These are phyloP conservation scores for Octodon degus DNA, from an alignment of 2,113 vertebrate genomes.

Conservation along the genomic window DNA sequence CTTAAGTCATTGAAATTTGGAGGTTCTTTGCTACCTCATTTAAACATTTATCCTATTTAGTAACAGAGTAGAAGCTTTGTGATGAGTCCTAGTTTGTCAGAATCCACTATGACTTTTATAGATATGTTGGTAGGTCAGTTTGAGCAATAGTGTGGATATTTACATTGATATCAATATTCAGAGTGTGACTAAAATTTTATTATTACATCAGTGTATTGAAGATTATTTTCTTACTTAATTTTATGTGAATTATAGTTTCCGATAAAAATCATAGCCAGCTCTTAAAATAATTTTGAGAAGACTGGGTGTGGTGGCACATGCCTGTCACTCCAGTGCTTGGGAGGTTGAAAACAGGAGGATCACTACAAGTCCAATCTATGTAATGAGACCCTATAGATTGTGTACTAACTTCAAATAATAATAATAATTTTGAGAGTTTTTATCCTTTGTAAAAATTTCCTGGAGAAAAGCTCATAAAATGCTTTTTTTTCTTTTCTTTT, in stretches of 20 bases:
- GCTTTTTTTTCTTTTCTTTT: no score
- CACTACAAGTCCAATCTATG: no score
- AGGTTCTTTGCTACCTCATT: not conserved
- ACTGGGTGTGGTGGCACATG: no score
- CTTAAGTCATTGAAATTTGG: not conserved
- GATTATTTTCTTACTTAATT: not conserved
- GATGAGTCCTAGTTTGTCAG: not conserved
- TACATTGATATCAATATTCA: not conserved
- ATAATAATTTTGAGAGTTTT: not conserved
- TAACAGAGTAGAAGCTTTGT: not conserved
- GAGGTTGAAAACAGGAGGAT: no score
- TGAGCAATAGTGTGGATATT: not conserved
- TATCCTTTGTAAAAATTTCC: not conserved
- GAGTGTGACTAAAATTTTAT: not conserved
- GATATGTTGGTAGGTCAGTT: not conserved
- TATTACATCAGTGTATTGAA: not conserved
- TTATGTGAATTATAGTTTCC: not conserved
- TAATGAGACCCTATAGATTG: no score
- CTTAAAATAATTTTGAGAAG: not conserved
- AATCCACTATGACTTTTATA: not conserved
- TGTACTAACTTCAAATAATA: no score
- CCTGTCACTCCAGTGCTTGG: no score
- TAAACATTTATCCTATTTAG: not conserved
- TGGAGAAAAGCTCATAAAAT: not conserved
- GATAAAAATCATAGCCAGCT: not conserved